phyloP scores from a whole-genome alignment of 1,140 invertebrate genomes.

The Lepidurus packardi region DNA sequence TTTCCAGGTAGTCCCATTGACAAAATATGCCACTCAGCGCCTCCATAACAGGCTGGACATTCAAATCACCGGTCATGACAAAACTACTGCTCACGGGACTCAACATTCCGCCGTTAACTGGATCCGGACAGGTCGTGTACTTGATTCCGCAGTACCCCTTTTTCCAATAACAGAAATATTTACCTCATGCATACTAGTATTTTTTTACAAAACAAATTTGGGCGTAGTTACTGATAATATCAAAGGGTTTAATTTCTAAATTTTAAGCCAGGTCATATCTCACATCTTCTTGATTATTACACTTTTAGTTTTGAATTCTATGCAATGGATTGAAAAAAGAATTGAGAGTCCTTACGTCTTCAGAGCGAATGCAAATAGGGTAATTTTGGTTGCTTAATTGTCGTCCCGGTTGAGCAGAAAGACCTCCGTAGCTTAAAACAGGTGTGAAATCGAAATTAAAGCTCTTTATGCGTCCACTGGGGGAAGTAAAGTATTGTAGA shows the following conservation, averaged over 20 bases:
- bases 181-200: background rate
- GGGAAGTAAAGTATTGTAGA: slow-evolving; percentile 64
- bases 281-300: too few relatives aligned
- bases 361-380: slow-evolving; percentile 58
- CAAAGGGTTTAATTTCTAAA: too few relatives aligned
- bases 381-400: slow-evolving; percentile 68
- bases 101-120: background rate
- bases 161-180: background rate
- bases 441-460: slow-evolving; percentile 65
- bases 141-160: background rate
- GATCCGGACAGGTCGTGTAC: background rate
- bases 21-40: slow-evolving; percentile 18
- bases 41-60: slow-evolving; percentile 1
- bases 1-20: slow-evolving; percentile 14
- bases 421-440: slow-evolving; percentile 43
- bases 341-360: background rate
- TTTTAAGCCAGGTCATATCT: too few relatives aligned
- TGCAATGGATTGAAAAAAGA: background rate
- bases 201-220: too few relatives aligned
- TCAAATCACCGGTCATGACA: slow-evolving; percentile 12
- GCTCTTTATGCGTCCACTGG: slow-evolving; percentile 59
- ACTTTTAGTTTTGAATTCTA: background rate
- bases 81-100: background rate
- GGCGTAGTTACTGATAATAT: too few relatives aligned
- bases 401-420: slow-evolving; percentile 49